Conservation (phyloP, 2,113 vertebrate genomes). For the Lasiurus borealis region DNA sequence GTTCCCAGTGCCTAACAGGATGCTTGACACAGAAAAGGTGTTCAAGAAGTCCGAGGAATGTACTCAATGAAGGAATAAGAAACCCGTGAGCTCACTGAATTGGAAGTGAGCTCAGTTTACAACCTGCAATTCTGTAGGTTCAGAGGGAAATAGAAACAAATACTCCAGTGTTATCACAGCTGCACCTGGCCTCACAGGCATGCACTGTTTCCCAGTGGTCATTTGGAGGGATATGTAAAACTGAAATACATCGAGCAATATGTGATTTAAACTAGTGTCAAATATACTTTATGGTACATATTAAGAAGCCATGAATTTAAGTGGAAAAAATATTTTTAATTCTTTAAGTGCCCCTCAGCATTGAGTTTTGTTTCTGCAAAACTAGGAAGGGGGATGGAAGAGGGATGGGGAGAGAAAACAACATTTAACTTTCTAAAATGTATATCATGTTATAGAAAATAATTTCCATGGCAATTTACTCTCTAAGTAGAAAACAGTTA, state of each 20-base stretch:
- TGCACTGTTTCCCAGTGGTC: background rate
- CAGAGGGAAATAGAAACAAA: background rate
- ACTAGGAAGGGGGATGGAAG: background rate
- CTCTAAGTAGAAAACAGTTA: background rate
- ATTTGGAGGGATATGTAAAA: background rate
- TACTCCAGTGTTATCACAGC: background rate
- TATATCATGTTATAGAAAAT: background rate
- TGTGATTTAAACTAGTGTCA: background rate
- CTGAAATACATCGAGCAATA: background rate
- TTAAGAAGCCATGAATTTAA: conserved; percentile 7
- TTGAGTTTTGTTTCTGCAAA: background rate
- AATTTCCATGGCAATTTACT: background rate
- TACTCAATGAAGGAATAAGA: background rate
- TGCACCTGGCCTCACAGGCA: too few species aligned
- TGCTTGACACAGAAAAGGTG: background rate
- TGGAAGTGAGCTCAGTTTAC: background rate
- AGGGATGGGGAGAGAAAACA: background rate
- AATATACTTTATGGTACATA: background rate
- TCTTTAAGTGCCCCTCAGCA: background rate
- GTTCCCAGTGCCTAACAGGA: background rate
- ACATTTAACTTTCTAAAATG: conserved; percentile 50
- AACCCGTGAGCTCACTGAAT: background rate
- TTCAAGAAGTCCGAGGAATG: background rate
- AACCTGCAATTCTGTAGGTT: background rate
- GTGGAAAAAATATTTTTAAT: background rate